A percentile compares a stretch with the other conserved stretches of the same genome.
Evolutionary conservation across 2,888 invertebrate species (phyloP).

Genomic region (Anoplius nigerrimus): DNA sequence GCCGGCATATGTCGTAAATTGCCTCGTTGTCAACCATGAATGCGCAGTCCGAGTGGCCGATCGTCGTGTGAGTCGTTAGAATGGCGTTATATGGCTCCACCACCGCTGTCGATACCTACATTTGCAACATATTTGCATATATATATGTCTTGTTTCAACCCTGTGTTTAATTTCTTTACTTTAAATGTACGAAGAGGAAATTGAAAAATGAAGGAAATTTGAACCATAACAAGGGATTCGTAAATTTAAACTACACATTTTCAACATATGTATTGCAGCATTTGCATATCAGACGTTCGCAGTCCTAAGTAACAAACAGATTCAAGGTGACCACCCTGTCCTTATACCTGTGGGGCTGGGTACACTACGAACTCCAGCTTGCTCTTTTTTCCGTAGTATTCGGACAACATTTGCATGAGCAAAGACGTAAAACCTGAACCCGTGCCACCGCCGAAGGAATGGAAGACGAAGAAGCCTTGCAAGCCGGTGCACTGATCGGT

Average conservation of each 20-base stretch:
- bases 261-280: no score
- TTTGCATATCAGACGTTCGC: no score
- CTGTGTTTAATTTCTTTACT: no score
- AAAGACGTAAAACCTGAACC: slow-evolving; percentile 95
- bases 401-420: slow-evolving; percentile 92
- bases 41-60: slow-evolving; percentile 91
- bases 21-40: slow-evolving; percentile 98
- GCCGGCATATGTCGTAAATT: slow-evolving; percentile 93
- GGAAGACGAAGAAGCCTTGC: slow-evolving; percentile 94
- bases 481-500: slow-evolving; percentile 91
- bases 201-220: no score
- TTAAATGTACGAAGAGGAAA: no score
- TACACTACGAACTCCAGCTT: slow-evolving; percentile 96
- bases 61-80: slow-evolving; percentile 92
- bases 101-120: slow-evolving; percentile 90
- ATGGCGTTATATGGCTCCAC: slow-evolving; percentile 97
- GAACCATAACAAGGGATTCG: no score
- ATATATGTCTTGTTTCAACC: no score
- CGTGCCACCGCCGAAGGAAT: slow-evolving; percentile 93
- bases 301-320: no score
- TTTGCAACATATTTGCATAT: not conserved
- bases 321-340: no score
- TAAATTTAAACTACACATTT: no score
- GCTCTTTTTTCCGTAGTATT: slow-evolving; percentile 95
- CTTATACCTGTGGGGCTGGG: slow-evolving; percentile 90